Percentiles rank a stretch among this genome's conserved stretches.
Evolutionary conservation across 2,113 vertebrate species (phyloP).

Genomic region (Leucoraja erinaceus): DNA sequence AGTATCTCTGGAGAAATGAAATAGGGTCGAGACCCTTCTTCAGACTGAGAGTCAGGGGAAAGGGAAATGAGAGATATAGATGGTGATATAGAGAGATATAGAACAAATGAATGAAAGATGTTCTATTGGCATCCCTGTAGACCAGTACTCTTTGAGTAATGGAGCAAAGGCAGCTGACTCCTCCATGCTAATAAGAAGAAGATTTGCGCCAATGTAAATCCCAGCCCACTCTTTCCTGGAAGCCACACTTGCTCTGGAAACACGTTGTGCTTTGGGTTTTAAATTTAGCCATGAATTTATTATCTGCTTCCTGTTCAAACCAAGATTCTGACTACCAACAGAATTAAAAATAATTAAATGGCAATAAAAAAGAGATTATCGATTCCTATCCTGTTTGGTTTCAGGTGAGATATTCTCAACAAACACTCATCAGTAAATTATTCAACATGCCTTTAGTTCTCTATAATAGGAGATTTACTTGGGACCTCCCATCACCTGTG

Average conservation of each 20-base stretch:
- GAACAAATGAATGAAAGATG: too few species aligned
- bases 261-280: neutral
- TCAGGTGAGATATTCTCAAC: neutral
- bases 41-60: too few species aligned
- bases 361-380: neutral
- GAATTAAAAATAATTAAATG: neutral
- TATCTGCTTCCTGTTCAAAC: neutral
- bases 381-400: neutral
- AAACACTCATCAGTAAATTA: neutral
- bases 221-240: slow-evolving; percentile 11
- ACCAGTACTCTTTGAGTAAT: neutral
- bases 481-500: neutral
- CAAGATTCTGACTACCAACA: neutral
- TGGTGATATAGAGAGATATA: too few species aligned
- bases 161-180: neutral
- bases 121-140: neutral
- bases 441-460: neutral
- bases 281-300: neutral
- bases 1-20: too few species aligned
- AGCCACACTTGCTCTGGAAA: neutral
- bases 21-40: too few species aligned
- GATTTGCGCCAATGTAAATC: neutral
- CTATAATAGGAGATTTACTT: neutral
- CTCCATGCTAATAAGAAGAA: neutral
- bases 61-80: too few species aligned